phyloP scores from a whole-genome alignment of 2,797 vertebrate genomes.

The Otus scops region DNA sequence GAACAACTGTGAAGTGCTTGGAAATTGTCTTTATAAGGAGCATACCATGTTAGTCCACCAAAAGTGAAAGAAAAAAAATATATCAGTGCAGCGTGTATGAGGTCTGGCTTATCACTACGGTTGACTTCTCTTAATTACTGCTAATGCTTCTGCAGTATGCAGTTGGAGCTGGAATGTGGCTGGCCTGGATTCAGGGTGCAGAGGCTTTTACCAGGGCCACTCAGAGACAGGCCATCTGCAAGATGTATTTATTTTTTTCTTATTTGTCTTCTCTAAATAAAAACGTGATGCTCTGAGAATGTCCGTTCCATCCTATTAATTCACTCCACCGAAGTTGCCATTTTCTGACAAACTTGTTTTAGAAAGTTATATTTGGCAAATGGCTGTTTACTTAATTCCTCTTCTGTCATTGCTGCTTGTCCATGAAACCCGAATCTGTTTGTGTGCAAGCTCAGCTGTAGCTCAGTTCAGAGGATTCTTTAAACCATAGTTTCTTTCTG shows the following conservation, averaged over 20 bases:
- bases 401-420: not conserved
- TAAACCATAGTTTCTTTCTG: not conserved
- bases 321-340: not conserved
- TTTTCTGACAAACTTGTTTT: not conserved
- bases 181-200: not conserved
- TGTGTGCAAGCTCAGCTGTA: not conserved
- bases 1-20: not conserved
- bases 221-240: not conserved
- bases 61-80: not conserved
- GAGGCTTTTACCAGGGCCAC: not conserved
- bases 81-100: not conserved
- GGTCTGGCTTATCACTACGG: not conserved
- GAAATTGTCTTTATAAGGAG: not conserved
- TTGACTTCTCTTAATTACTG: constrained; percentile 14
- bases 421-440: not conserved
- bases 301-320: not conserved
- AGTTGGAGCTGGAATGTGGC: not conserved
- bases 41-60: not conserved
- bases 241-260: not conserved
- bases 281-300: not conserved
- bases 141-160: constrained; percentile 11
- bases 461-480: not conserved
- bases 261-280: constrained; percentile 17
- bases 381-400: constrained; percentile 10
- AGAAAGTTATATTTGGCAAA: constrained; percentile 13